A percentile compares a stretch with the other conserved stretches of the same genome.
phyloP scores from a whole-genome alignment of 2,113 vertebrate genomes.

The Urocynchramus pylzowi region DNA sequence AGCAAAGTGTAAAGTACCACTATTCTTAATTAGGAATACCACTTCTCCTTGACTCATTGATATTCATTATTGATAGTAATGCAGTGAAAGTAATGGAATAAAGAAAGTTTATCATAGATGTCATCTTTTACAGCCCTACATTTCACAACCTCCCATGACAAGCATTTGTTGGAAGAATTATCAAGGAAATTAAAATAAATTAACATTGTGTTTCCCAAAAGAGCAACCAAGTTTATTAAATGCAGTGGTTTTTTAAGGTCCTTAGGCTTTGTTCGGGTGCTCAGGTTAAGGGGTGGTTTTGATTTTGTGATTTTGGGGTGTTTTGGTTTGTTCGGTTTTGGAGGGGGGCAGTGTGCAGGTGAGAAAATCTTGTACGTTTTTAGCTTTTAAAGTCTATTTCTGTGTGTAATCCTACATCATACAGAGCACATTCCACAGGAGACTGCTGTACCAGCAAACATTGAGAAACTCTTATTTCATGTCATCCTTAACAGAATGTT shows the following conservation, averaged over 20 bases:
- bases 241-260: not conserved
- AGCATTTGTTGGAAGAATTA: not conserved
- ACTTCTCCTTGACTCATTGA: not conserved
- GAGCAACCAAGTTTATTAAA: not conserved
- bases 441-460: not conserved
- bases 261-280: not conserved
- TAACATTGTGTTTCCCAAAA: not conserved
- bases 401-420: not conserved
- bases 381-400: not conserved
- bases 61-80: not conserved
- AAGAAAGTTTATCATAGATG: not conserved
- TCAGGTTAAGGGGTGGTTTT: not conserved
- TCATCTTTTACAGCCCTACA: not conserved
- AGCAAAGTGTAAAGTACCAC: not conserved
- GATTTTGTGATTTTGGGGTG: not conserved
- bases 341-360: accelerated
- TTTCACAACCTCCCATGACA: not conserved
- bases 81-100: not conserved
- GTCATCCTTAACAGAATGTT: not conserved
- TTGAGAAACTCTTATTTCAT: not conserved
- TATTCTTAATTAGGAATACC: not conserved
- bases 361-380: not conserved
- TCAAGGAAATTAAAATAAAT: not conserved
- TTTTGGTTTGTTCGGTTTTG: not conserved
- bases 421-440: not conserved